These are phyloP conservation scores for Chionoecetes opilio DNA, from an alignment of 1,140 invertebrate genomes.

Conservation along the genomic window DNA sequence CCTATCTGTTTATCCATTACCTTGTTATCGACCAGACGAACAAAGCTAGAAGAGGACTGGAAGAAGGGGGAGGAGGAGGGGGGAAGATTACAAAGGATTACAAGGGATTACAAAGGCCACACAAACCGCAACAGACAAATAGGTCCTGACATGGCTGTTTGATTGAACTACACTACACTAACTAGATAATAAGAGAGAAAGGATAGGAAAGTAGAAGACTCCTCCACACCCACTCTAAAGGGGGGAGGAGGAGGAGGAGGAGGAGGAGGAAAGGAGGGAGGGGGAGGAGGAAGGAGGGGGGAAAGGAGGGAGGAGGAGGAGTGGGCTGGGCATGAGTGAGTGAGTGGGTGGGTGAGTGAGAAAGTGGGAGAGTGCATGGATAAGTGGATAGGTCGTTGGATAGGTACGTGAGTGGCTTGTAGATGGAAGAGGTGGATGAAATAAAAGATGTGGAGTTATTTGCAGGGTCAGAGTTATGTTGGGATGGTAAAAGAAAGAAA, in stretches of 20 bases:
- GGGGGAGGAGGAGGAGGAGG: background rate
- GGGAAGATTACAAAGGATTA: background rate
- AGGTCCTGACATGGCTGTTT: no score
- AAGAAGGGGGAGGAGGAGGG: background rate
- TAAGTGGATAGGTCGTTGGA: no score
- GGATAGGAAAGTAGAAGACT: background rate
- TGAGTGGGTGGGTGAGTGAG: no score
- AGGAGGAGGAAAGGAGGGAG: background rate
- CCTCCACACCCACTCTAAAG: background rate
- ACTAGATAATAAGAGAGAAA: background rate
- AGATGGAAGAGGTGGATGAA: background rate
- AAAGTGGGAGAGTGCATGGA: no score
- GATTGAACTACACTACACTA: no score
- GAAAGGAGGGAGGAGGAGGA: background rate
- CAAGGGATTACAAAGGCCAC: background rate
- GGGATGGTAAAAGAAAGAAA: background rate
- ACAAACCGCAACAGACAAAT: background rate
- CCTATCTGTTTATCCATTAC: no score
- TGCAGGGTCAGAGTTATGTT: no score
- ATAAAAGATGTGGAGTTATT: background rate
- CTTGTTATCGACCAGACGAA: background rate
- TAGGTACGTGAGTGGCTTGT: no score
- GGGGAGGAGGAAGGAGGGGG: background rate
- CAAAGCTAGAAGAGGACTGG: background rate
- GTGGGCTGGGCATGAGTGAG: no score